phyloP scores from a whole-genome alignment of 2,113 vertebrate genomes.

The Microtus oregoni region DNA sequence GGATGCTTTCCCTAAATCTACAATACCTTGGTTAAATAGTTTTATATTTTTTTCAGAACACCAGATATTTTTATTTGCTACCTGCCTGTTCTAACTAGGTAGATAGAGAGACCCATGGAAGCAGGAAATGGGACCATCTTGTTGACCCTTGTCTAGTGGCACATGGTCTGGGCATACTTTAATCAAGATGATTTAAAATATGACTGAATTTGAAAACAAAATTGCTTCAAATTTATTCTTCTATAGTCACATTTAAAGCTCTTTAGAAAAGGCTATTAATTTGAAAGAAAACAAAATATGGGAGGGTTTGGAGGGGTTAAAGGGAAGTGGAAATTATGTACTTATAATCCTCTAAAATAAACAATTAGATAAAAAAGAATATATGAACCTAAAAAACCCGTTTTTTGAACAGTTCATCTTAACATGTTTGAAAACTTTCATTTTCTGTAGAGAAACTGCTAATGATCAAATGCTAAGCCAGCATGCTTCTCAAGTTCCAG shows the following conservation, averaged over 20 bases:
- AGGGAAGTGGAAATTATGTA: neutral
- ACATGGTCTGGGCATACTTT: neutral
- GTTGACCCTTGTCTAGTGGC: neutral
- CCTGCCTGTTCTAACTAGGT: neutral
- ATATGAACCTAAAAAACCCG: neutral
- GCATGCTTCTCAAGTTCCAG: neutral
- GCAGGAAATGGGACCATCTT: neutral
- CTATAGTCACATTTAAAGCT: neutral
- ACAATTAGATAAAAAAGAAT: neutral
- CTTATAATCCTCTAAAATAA: neutral
- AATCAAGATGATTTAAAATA: neutral
- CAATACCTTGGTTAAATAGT: neutral
- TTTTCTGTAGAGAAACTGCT: neutral
- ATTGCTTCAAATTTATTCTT: conserved; percentile 13
- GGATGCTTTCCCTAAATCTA: neutral
- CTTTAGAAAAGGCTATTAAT: neutral
- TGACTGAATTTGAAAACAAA: neutral
- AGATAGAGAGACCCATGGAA: neutral
- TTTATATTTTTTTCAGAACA: conserved; percentile 3
- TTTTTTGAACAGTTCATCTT: neutral
- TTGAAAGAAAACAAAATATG: neutral
- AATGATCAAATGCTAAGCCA: neutral
- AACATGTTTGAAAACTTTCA: neutral
- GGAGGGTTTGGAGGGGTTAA: neutral
- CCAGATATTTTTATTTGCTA: neutral